phyloP scores from a whole-genome alignment of 2,113 vertebrate genomes.

The Prolemur simus region DNA sequence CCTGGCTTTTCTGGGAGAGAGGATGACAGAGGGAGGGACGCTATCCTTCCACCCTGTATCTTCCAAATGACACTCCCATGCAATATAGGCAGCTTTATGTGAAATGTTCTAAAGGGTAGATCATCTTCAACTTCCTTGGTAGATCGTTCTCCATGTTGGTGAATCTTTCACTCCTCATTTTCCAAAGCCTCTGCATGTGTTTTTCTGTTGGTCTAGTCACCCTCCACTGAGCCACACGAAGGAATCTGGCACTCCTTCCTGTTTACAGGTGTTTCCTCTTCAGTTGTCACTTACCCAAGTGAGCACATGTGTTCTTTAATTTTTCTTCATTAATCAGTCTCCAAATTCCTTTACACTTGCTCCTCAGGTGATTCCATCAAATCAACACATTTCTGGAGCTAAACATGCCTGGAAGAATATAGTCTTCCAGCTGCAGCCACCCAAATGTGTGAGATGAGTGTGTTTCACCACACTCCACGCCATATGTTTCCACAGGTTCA shows the following conservation, averaged over 20 bases:
- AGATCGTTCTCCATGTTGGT: neutral
- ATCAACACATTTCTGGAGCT: slow-evolving; percentile 1
- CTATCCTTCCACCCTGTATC: neutral
- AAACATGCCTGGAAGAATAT: neutral
- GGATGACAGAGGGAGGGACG: neutral
- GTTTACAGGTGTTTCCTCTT: slow-evolving; percentile 50
- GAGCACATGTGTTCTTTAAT: slow-evolving; percentile 33
- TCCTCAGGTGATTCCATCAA: slow-evolving; percentile 43
- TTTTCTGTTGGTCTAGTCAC: neutral
- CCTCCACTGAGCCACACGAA: slow-evolving; percentile 30
- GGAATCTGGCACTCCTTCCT: slow-evolving; percentile 33
- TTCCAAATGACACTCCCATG: neutral
- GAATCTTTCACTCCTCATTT: neutral
- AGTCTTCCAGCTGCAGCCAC: neutral
- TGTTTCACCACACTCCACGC: neutral
- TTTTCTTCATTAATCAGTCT: slow-evolving; percentile 67
- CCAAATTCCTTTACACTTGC: slow-evolving; percentile 68
- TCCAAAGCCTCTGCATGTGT: neutral
- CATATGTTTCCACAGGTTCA: slow-evolving; percentile 11
- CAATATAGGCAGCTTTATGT: neutral
- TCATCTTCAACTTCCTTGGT: neutral
- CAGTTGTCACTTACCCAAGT: slow-evolving; percentile 52
- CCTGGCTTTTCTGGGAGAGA: neutral
- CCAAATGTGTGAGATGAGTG: accelerated
- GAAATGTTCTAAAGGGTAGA: neutral